Evolutionary conservation across 1,140 invertebrate species (phyloP).

Genomic region (Luehdorfia chinensis): DNA sequence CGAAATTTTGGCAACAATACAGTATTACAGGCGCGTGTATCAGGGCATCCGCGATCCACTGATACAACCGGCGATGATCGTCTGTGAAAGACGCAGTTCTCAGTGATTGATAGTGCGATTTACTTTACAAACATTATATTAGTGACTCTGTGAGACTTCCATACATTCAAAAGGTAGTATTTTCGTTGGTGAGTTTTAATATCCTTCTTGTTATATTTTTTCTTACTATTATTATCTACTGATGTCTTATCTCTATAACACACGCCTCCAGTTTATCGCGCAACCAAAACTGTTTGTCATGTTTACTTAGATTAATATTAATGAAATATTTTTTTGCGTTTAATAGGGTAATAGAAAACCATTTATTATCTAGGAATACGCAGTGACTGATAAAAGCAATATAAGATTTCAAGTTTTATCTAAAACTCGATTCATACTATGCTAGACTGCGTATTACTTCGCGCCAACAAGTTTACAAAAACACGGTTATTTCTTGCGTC

Average conservation of each 20-base stretch:
- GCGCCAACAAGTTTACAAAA: constrained; percentile 17
- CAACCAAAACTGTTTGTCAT: too few relatives aligned
- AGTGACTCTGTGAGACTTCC: constrained; percentile 24
- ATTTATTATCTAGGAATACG: too few relatives aligned
- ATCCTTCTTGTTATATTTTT: neutral
- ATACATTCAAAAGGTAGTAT: constrained; percentile 23
- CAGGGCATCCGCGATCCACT: constrained; percentile 33
- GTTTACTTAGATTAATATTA: too few relatives aligned
- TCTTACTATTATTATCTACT: too few relatives aligned
- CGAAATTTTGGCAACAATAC: constrained; percentile 65
- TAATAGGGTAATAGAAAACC: too few relatives aligned
- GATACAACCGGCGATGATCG: constrained; percentile 51
- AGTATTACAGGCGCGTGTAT: constrained; percentile 28
- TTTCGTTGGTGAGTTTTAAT: constrained; percentile 27
- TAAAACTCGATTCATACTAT: constrained; percentile 12
- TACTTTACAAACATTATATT: constrained; percentile 28
- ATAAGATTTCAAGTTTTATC: constrained; percentile 6
- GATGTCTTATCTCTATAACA: too few relatives aligned
- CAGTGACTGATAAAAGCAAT: too few relatives aligned
- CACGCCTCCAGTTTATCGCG: too few relatives aligned
- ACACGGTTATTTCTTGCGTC: constrained; percentile 14
- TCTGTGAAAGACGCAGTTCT: constrained; percentile 40
- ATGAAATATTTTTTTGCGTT: too few relatives aligned
- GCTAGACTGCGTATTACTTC: constrained; percentile 7
- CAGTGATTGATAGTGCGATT: constrained; percentile 44